Percentiles rank a stretch among this genome's conserved stretches.
These are phyloP conservation scores for Oscheius sp. DNA, from an alignment of 1,140 invertebrate species.

Conservation along the genomic window DNA sequence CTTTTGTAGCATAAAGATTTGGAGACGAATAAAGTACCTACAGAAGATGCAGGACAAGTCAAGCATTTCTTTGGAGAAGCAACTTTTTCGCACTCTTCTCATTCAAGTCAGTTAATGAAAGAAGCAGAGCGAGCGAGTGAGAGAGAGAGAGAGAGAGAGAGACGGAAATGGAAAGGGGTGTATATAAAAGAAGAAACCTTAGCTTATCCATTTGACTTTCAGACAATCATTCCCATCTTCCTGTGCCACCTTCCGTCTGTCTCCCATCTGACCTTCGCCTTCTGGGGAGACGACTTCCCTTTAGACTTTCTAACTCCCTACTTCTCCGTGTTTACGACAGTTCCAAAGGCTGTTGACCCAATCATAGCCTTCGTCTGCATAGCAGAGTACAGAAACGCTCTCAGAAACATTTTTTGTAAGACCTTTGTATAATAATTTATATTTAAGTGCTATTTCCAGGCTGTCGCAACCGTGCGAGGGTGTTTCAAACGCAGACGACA, in stretches of 20 bases:
- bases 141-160: no score
- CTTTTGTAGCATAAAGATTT: background rate
- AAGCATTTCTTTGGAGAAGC: background rate
- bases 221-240: background rate
- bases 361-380: conserved; percentile 1
- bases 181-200: background rate
- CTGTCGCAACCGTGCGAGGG: no score
- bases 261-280: background rate
- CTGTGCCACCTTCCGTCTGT: background rate
- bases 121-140: no score
- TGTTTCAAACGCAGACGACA: no score
- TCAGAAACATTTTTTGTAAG: background rate
- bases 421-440: background rate
- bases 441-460: no score
- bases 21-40: background rate
- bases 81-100: background rate
- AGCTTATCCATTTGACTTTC: no score
- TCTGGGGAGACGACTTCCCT: conserved; percentile 1
- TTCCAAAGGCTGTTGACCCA: background rate
- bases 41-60: background rate
- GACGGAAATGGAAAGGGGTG: no score
- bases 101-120: background rate
- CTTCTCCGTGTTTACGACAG: background rate
- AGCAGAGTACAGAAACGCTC: background rate
- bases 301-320: background rate